Evolutionary conservation across 2,113 vertebrate genomes (phyloP).

Genomic region (Crocuta crocuta): DNA sequence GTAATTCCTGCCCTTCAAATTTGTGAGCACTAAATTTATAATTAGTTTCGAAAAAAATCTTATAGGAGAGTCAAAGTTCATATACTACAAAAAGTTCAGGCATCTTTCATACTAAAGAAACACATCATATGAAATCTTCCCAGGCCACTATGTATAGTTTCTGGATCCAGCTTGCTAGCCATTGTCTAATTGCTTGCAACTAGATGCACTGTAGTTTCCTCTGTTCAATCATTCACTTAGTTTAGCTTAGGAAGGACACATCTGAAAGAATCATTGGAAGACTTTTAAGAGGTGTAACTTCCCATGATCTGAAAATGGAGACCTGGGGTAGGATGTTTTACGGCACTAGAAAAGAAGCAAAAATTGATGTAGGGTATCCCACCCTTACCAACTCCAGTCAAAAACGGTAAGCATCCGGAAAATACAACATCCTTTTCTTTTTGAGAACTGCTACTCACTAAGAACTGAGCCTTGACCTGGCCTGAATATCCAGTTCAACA

Average conservation of each 20-base stretch:
- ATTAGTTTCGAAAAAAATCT: not conserved
- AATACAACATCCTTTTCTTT: not conserved
- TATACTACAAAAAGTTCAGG: not conserved
- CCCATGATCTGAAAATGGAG: not conserved
- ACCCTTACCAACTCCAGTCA: not conserved
- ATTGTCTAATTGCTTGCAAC: not conserved
- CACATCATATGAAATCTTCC: not conserved
- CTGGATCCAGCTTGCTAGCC: not conserved
- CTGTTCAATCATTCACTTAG: not conserved
- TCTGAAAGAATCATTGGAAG: not conserved
- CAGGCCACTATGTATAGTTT: not conserved
- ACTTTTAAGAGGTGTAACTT: not conserved
- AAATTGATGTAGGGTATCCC: not conserved
- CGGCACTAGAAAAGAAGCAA: not conserved
- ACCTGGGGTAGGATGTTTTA: not conserved
- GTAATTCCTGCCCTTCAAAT: not conserved
- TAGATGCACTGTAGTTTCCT: not conserved
- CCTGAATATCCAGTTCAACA: not conserved
- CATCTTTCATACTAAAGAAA: not conserved
- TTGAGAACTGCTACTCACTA: not conserved
- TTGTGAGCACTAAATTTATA: not conserved
- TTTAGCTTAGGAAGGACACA: not conserved
- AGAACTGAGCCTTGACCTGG: not conserved
- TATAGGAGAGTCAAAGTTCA: not conserved
- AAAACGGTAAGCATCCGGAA: not conserved